Percentiles rank a stretch among this genome's conserved stretches.
Conservation (phyloP, 1,140 invertebrate genomes). For the Lepidotrigona ventralis region DNA sequence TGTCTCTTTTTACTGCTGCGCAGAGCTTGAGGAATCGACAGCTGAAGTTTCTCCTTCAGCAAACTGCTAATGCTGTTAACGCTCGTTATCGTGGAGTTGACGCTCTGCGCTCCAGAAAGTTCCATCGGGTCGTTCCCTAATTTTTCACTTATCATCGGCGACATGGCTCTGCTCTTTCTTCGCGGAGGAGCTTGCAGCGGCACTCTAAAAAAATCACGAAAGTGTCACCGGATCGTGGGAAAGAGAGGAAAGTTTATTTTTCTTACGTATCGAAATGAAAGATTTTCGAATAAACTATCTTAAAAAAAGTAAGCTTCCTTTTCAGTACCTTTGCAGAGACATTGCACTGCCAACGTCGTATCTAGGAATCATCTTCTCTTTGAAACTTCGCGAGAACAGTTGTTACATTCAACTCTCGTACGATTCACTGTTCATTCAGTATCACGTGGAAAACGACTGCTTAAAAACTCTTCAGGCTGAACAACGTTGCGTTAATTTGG, state of each 20-base stretch:
- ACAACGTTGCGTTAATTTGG: background rate
- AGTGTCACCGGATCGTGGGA: no score
- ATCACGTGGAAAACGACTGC: background rate
- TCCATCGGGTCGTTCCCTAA: constrained; percentile 72
- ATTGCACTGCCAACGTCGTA: constrained; percentile 73
- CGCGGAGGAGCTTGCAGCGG: constrained; percentile 73
- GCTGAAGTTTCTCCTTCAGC: constrained; percentile 89
- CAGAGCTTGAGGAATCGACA: constrained; percentile 79
- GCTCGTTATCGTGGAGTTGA: constrained; percentile 88
- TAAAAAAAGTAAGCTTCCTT: no score
- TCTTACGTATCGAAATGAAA: background rate
- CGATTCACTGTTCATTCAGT: background rate
- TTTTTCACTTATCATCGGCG: constrained; percentile 66
- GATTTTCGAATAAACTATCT: no score
- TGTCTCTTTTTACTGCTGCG: constrained; percentile 75
- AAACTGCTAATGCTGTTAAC: constrained; percentile 91
- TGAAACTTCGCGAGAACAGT: background rate
- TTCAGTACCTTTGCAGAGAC: constrained; percentile 71
- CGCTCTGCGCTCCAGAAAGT: constrained; percentile 75
- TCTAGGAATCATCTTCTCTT: constrained; percentile 67
- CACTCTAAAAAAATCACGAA: constrained; percentile 63
- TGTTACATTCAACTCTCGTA: background rate
- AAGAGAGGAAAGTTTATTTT: no score
- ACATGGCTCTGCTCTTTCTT: constrained; percentile 66
- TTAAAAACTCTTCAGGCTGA: background rate